These are phyloP conservation scores for Drosophila melanogaster DNA, from an alignment of 1,140 invertebrate genomes.

Conservation along the genomic window DNA sequence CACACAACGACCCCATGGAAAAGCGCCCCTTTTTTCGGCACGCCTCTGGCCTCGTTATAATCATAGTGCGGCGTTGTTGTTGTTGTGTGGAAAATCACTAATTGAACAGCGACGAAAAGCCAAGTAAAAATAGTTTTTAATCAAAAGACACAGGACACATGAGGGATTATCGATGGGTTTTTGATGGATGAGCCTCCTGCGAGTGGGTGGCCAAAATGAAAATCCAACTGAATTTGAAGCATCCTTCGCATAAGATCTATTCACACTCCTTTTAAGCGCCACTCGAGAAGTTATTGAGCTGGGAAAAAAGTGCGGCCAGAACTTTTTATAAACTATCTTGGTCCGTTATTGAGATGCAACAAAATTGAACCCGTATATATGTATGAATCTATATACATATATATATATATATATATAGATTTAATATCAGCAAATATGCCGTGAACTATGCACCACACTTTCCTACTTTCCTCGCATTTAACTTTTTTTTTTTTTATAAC, in stretches of 20 bases:
- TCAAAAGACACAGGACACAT: constrained; percentile 1
- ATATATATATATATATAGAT: neutral
- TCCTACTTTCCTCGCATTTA: constrained; percentile 14
- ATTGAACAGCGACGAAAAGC: constrained; percentile 31
- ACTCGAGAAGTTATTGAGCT: constrained; percentile 13
- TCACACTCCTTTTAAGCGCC: constrained; percentile 10
- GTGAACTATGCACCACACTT: constrained; percentile 17
- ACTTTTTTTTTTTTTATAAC: constrained; percentile 18
- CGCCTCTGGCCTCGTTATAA: constrained; percentile 18
- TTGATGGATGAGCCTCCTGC: constrained; percentile 21
- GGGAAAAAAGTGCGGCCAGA: constrained; percentile 1
- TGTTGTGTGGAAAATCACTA: constrained; percentile 39
- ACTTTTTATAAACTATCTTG: constrained; percentile 36
- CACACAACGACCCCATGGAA: no score
- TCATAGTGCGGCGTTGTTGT: constrained; percentile 8
- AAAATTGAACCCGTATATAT: neutral
- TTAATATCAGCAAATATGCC: constrained; percentile 39
- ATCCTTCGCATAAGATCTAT: constrained; percentile 20
- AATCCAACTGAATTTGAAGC: neutral
- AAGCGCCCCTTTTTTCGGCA: neutral
- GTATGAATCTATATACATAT: neutral
- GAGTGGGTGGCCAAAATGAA: neutral
- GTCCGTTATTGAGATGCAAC: constrained; percentile 13
- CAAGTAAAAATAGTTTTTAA: constrained; percentile 14
- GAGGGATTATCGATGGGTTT: constrained; percentile 14